phyloP scores from a whole-genome alignment of 2,113 vertebrate species.

The Myiopsitta monachus region DNA sequence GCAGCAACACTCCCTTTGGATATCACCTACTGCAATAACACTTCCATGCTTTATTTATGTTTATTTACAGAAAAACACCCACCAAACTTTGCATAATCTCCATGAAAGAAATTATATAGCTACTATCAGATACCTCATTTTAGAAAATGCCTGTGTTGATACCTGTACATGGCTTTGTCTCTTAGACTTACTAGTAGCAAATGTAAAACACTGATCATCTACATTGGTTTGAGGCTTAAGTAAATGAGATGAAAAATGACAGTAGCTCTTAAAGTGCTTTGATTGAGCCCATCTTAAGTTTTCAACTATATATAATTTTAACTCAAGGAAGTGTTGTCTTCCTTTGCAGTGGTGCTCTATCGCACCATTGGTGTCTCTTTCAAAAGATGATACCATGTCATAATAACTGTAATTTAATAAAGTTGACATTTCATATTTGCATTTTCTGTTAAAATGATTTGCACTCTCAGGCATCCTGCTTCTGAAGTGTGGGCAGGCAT shows the following conservation, averaged over 20 bases:
- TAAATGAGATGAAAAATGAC: not conserved
- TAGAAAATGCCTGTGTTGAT: not conserved
- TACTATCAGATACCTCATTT: not conserved
- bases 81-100: not conserved
- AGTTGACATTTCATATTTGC: not conserved
- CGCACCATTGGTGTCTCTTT: fast-evolving
- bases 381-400: not conserved
- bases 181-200: not conserved
- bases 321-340: not conserved
- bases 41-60: not conserved
- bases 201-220: not conserved
- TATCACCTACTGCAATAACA: not conserved
- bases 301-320: not conserved
- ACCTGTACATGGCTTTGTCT: not conserved
- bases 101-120: not conserved
- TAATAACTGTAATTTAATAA: not conserved
- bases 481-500: not conserved
- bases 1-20: not conserved
- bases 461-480: not conserved
- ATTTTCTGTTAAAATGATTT: not conserved
- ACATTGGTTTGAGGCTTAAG: not conserved
- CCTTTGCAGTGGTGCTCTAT: not conserved
- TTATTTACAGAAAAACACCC: not conserved
- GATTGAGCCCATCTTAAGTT: not conserved
- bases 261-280: not conserved